Percentiles rank a stretch among this genome's conserved stretches.
Conservation (phyloP, 2,888 invertebrate genomes). For the Cryptophagus acutangulus region DNA sequence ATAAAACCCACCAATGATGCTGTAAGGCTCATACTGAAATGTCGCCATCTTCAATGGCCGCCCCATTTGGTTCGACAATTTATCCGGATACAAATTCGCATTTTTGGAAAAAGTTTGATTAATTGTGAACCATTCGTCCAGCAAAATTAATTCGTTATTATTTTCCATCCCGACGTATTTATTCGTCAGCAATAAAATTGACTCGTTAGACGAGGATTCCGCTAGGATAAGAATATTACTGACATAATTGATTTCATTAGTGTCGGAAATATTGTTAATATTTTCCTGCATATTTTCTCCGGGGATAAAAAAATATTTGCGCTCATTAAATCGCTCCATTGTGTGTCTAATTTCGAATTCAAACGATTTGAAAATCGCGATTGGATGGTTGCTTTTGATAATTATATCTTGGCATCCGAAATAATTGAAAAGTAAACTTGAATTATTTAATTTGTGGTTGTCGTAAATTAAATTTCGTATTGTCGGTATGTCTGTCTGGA, state of each 20-base stretch:
- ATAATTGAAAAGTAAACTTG: constrained; percentile 24
- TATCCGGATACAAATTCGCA: constrained; percentile 31
- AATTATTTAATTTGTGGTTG: background rate
- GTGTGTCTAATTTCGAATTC: constrained; percentile 25
- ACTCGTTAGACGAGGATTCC: too few relatives aligned
- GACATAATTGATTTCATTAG: constrained; percentile 24
- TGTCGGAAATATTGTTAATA: constrained; percentile 20
- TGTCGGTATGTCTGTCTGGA: constrained; percentile 11
- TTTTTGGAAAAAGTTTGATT: constrained; percentile 25
- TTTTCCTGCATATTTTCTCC: constrained; percentile 15
- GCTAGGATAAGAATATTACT: constrained; percentile 21
- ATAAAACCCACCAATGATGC: constrained; percentile 42
- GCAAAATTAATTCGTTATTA: constrained; percentile 17
- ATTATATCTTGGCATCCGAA: constrained; percentile 33
- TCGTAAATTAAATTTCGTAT: constrained; percentile 5
- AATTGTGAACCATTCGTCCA: constrained; percentile 30
- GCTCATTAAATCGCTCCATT: constrained; percentile 24
- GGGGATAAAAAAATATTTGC: constrained; percentile 28
- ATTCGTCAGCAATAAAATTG: constrained; percentile 26
- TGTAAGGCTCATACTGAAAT: constrained; percentile 59
- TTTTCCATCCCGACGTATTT: constrained; percentile 19
- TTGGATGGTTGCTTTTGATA: constrained; percentile 22
- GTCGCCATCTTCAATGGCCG: constrained; percentile 50
- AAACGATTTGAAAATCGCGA: constrained; percentile 21
- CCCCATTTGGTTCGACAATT: constrained; percentile 40